These are phyloP conservation scores for Rhadina sibilatrix DNA, from an alignment of 2,113 vertebrate species.

Conservation along the genomic window DNA sequence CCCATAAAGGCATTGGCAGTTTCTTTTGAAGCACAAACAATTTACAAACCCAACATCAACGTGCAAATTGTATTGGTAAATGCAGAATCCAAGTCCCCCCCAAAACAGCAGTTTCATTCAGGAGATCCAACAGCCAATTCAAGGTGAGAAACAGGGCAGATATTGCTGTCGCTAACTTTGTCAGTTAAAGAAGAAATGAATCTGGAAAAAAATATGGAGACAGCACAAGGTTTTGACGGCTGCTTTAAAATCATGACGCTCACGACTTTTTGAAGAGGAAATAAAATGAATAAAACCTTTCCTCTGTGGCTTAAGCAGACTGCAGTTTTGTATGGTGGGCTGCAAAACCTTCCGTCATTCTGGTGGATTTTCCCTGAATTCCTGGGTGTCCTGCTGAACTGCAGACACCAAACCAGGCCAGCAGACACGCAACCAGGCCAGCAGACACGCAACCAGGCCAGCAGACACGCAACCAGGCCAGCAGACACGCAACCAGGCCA, in stretches of 20 bases:
- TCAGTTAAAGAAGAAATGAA: neutral
- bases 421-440: too few species aligned
- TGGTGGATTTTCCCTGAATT: neutral
- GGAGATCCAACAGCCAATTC: neutral
- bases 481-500: too few species aligned
- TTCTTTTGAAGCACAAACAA: neutral
- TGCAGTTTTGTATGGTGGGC: neutral
- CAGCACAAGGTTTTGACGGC: neutral
- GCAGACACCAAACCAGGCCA: neutral
- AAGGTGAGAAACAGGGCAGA: neutral
- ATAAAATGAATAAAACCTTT: neutral
- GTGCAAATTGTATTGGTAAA: neutral
- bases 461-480: neutral
- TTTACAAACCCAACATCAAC: neutral
- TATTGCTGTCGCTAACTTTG: neutral
- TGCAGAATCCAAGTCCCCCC: too few species aligned
- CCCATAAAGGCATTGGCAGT: neutral
- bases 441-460: too few species aligned
- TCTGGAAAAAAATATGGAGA: neutral
- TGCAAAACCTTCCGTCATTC: neutral
- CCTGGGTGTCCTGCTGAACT: accelerated
- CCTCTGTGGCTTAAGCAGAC: neutral
- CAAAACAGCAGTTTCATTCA: neutral
- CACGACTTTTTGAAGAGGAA: neutral
- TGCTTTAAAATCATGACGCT: neutral